Base-by-base conservation (phyloP, 2,113 vertebrate genomes). In the Scalopus aquaticus region DNA sequence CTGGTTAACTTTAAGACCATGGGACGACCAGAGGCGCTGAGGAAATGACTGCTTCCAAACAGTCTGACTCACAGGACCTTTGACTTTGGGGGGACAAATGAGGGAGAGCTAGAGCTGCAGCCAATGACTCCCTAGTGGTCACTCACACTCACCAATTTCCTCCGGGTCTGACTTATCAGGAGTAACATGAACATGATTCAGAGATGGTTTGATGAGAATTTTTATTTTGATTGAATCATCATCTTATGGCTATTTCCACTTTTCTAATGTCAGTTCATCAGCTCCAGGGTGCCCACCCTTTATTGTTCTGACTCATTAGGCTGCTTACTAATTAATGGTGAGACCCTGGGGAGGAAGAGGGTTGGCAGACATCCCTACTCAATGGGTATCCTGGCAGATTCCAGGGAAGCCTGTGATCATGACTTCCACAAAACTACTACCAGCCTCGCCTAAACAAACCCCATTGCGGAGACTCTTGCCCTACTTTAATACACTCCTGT, bases 241-340 rank as follows among this genome's bases (percentile, higher is more conserved):
- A 60, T 69, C 54, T 76, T 74, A 54, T 79, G 39, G 37, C 77
- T 86, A 0, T 74, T 86, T 92, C 91, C 69, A 24, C 65, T 92
- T 89, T 92, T 35, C 49, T 70, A 28, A 91, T 83, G 69, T 69
- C 69, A 64, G 58, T 90, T 60, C 86, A 88, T 96, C 70, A 74
- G 60, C 79, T 95, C 58, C 69, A 67, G 67, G 79, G 46, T 83
- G 58, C 60, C 86, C 51, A 69, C 0, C 69, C n/a, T 73, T 80
- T 28, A 60, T 58, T 44, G 56, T 76, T 76, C 70, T 86, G 86
- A 89, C 51, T 89, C 86, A 93, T 0, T 16, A 39, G 51, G 69
- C 62, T 91, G 74, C 44, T 73, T 67, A 51, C 46, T 94, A 7
- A 60, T 73, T 70, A n/a, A 35, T 39, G 1, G 0, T 13, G 62